Base-by-base conservation (phyloP, 2,113 vertebrate genomes). In the Heloderma charlesbogerti region DNA sequence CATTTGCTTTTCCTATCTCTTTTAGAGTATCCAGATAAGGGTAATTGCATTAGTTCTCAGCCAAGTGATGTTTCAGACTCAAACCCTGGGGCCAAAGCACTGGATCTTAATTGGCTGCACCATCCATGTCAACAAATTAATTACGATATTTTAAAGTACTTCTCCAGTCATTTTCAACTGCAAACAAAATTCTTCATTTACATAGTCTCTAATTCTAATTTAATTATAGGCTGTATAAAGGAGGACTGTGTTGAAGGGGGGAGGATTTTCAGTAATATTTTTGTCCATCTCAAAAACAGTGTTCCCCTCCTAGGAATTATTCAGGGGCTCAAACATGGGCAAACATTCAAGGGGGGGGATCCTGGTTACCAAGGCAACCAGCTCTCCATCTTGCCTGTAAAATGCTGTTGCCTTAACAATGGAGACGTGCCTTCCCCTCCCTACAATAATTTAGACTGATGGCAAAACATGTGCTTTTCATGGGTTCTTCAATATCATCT, bases 41-140 rank as follows among this genome's bases (percentile, higher is more conserved):
- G 94, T 96, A 94, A 97, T 96, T 96, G 92, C 94, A 95, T 97
- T 95, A 97, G 86, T 95, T 95, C 72, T 78, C 89, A 54, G 94
- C 93, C 93, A 95, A 96, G 90, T 0, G 27, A 93, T 95, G 72
- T 90, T 97, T 95, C 92, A 95, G 72, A 91, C 51, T 84, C 43
- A 90, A 90, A 22, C 88, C 94, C 78, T 80, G 75, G 80, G 94
- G 93, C 91, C 88, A 87, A 93, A 92, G 40, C 94, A 94, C 92
- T 81, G 40, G 10, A 20, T 92, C 94, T 93, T 94, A 95, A 94
- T 93, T 91, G 94, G 85, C 80, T 92, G 0, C 22, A 88, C 67
- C 40, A 85, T 78, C 74, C 80, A 91, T 89, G 87, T 79, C 91
- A 88, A 94, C 93, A 96, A 95, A 96, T 96, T 95, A 94, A 92